phyloP scores from a whole-genome alignment of 1,140 invertebrate genomes.

The Drosophila parabipectinata region DNA sequence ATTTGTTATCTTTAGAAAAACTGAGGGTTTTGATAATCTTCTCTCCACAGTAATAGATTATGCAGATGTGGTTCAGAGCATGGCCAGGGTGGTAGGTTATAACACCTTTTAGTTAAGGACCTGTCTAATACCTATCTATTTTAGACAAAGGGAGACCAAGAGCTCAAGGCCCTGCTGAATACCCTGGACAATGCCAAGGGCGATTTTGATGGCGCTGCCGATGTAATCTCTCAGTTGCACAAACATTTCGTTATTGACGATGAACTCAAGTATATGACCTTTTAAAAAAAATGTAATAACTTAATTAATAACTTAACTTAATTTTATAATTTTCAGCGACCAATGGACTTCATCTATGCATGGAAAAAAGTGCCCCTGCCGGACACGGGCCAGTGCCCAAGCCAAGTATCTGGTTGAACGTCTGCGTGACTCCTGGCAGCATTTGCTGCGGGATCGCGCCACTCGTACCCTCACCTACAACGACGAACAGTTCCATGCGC shows the following conservation, averaged over 20 bases:
- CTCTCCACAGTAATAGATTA: conserved; percentile 71
- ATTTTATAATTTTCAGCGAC: conserved; percentile 65
- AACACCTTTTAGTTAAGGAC: background rate
- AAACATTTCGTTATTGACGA: conserved; percentile 80
- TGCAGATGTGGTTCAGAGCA: conserved; percentile 72
- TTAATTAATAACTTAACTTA: background rate
- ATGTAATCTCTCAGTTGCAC: conserved; percentile 79
- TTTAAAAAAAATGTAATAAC: background rate
- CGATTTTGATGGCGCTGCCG: conserved; percentile 76
- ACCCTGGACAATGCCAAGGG: conserved; percentile 60
- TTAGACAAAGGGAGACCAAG: conserved; percentile 72
- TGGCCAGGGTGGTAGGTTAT: conserved; percentile 56
- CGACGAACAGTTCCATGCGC: conserved; percentile 96
- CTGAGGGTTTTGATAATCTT: conserved; percentile 76
- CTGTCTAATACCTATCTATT: background rate
- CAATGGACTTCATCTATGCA: conserved; percentile 91
- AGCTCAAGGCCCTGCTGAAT: conserved; percentile 56
- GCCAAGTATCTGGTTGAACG: conserved; percentile 91
- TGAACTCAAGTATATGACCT: conserved; percentile 61
- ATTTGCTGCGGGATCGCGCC: conserved; percentile 93
- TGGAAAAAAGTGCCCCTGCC: conserved; percentile 88
- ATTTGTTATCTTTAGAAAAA: conserved; percentile 61
- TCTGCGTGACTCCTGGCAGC: conserved; percentile 95
- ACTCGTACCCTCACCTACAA: conserved; percentile 94
- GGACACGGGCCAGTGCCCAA: conserved; percentile 88